A percentile compares a stretch with the other conserved stretches of the same genome.
Evolutionary conservation across 2,888 invertebrate species (phyloP).

Genomic region (Melanostoma scalare): DNA sequence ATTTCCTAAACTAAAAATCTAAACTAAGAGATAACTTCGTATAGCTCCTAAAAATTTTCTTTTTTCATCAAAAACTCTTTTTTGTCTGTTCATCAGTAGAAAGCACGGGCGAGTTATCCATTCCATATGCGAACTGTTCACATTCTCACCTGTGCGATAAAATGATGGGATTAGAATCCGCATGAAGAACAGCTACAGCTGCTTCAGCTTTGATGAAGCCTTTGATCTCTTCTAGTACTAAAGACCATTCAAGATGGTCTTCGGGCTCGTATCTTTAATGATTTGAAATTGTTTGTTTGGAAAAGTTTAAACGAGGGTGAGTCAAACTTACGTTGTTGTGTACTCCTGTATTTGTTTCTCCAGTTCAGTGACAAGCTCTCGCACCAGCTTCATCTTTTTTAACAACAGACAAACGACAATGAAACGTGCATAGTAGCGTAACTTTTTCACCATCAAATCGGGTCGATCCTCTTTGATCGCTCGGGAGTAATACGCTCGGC

Average conservation of each 20-base stretch:
- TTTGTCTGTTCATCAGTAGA: slow-evolving; percentile 76
- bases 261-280: slow-evolving; percentile 92
- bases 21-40: slow-evolving; percentile 67
- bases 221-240: slow-evolving; percentile 96
- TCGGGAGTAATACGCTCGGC: slow-evolving; percentile 95
- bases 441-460: slow-evolving; percentile 98
- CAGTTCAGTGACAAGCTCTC: slow-evolving; percentile 95
- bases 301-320: background rate
- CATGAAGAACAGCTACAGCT: slow-evolving; percentile 92
- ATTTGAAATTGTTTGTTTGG: slow-evolving; percentile 17
- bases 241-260: slow-evolving; percentile 97
- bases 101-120: slow-evolving; percentile 82
- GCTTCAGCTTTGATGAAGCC: slow-evolving; percentile 97
- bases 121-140: slow-evolving; percentile 63
- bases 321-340: slow-evolving; percentile 86
- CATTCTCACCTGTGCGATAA: slow-evolving; percentile 90
- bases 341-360: slow-evolving; percentile 97
- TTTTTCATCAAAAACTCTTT: slow-evolving; percentile 45
- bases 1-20: slow-evolving; percentile 67
- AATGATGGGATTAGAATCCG: slow-evolving; percentile 92
- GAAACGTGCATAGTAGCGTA: slow-evolving; percentile 96
- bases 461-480: slow-evolving; percentile 96
- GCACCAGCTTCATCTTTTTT: slow-evolving; percentile 95
- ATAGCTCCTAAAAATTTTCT: slow-evolving; percentile 63
- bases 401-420: slow-evolving; percentile 97